These are phyloP conservation scores for Otus sunia DNA, from an alignment of 2,113 vertebrate species.

Conservation along the genomic window DNA sequence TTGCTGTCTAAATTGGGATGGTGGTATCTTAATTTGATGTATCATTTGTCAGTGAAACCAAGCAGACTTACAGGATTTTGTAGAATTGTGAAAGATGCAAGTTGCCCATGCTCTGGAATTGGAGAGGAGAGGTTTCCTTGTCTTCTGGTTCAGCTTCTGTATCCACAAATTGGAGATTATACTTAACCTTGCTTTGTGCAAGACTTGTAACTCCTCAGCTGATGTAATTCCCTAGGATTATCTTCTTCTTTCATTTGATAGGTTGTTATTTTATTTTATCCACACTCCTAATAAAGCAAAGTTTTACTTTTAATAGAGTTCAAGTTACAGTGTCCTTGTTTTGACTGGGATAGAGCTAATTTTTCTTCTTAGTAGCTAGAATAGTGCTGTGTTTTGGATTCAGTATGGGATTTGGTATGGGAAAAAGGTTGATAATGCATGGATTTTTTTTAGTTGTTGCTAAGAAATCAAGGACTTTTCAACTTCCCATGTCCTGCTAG, in stretches of 20 bases:
- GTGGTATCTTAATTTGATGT: background rate
- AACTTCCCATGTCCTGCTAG: too few species aligned
- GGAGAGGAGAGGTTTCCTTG: background rate
- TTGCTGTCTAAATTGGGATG: background rate
- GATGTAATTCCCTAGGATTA: background rate
- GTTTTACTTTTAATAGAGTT: background rate
- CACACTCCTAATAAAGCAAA: background rate
- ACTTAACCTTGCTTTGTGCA: background rate
- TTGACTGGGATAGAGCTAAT: too few species aligned
- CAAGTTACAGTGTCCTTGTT: background rate
- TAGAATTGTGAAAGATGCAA: background rate
- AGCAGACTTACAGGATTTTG: background rate
- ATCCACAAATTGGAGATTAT: background rate
- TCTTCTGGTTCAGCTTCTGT: background rate
- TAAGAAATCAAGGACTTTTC: too few species aligned
- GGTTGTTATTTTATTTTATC: background rate
- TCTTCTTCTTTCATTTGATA: background rate
- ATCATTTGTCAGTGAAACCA: background rate
- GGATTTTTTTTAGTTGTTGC: too few species aligned
- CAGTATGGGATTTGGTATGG: too few species aligned
- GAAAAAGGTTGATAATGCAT: too few species aligned
- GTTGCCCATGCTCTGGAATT: background rate
- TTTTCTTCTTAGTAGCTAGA: too few species aligned
- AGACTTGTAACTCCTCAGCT: background rate
- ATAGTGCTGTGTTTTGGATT: too few species aligned